Base-by-base conservation (phyloP, 2,113 vertebrate genomes). In the Charina bottae region DNA sequence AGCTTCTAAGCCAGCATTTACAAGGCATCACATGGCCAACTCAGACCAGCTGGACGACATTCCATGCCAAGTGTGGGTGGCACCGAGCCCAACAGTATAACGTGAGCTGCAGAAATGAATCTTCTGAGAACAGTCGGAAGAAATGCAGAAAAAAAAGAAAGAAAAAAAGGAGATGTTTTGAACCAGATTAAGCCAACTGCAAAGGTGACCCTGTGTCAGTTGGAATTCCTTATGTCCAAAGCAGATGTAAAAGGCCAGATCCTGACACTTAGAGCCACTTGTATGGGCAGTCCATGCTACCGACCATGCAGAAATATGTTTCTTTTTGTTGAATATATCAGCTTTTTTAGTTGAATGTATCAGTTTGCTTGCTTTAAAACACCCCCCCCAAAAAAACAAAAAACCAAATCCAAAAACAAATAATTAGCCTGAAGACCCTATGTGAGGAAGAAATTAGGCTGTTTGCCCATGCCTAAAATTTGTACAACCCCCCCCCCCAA, bases 21-120 rank as follows among this genome's bases (percentile, higher is more conserved):
- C 88, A 88, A 49, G 68, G 19, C 26, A 86, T 96, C 95, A 95
- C 87, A 62, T 95, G 92, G 87, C 21, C 90, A 91, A 87, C 42
- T 58, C 46, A 88, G 49, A 94, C 92, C 90, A 83, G 87, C 87
- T 88, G 26, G 87, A 72, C 89, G 1, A 64, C 90, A 91, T 83
- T 87, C 59, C 90, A 88, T 93, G 91, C 91, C 95, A 95, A 42
- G 42, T 88, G 87, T 90, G 88, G 92, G 90, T 53, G 89, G 93
- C 85, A 78, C 13, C 9, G 3, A 23, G 64, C 72, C 72, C 64
- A 49, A 0, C 23, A 1, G 15, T 26, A 21, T 23, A 58, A 64
- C 5, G 11, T 42, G 21, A 85, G 59, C 86, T 68, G 86, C 13
- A 42, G 59, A 46, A 93, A 91, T 24, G 58, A 90, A 56, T 78